These are phyloP conservation scores for Luidia sarsii DNA, from an alignment of 53 echinoderm and acorn worm genomes.

Conservation along the genomic window DNA sequence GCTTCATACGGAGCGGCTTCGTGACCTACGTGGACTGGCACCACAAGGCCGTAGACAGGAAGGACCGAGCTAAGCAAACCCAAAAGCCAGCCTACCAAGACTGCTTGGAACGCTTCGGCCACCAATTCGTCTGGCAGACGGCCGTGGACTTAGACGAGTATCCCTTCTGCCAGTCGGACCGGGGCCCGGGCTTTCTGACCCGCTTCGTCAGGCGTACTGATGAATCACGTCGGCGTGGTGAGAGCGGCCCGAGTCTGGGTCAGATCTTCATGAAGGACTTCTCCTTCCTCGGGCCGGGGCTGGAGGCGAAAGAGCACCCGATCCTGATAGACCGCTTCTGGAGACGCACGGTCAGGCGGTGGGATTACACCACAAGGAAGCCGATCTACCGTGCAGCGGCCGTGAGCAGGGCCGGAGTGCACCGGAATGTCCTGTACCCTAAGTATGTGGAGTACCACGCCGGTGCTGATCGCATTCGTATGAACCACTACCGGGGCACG, in stretches of 20 bases:
- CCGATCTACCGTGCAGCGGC: background rate
- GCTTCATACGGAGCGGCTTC: no score
- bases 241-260: background rate
- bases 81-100: no score
- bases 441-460: background rate
- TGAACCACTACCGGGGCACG: background rate
- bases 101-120: no score
- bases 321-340: background rate
- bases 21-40: no score
- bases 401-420: background rate
- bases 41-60: no score
- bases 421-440: background rate
- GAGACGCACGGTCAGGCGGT: background rate
- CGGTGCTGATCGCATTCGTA: background rate
- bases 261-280: slow-evolving; percentile 1
- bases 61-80: background rate
- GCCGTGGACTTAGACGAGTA: background rate
- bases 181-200: no score
- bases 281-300: background rate
- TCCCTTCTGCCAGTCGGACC: no score
- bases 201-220: background rate
- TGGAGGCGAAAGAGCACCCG: background rate
- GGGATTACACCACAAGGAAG: background rate
- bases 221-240: background rate
- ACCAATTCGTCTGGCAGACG: no score